Evolutionary conservation across 2,888 invertebrate genomes (phyloP).

Genomic region (Petrolisthes cinctipes): DNA sequence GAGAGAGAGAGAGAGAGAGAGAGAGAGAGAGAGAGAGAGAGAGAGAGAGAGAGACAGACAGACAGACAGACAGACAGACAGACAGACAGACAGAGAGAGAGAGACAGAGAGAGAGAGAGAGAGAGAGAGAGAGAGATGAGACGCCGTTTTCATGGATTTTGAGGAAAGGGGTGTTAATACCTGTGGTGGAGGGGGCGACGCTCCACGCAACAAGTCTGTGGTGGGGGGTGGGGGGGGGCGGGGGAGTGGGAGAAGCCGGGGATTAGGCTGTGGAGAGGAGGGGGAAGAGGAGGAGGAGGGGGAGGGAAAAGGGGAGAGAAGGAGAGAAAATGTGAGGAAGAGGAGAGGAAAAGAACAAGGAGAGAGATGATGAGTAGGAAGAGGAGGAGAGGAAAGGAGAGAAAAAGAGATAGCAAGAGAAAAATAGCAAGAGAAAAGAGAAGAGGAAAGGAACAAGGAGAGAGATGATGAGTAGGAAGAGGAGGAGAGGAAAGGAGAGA

Average conservation of each 20-base stretch:
- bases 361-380: not conserved
- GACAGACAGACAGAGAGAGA: not conserved
- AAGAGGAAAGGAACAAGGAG: not conserved
- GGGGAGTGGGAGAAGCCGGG: not conserved
- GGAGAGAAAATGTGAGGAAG: not conserved
- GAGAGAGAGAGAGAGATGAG: slow-evolving; percentile 3
- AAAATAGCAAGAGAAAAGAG: not conserved
- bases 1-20: not conserved
- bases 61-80: not conserved
- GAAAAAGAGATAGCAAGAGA: not conserved
- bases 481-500: not conserved
- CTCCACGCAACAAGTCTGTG: not conserved
- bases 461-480: not conserved
- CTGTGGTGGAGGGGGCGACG: too few species aligned
- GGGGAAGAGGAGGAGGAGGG: not conserved
- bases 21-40: not conserved
- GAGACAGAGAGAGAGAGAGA: slow-evolving; percentile 2
- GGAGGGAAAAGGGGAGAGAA: not conserved
- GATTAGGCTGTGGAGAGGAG: not conserved
- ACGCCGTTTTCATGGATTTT: not conserved
- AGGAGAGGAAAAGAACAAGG: not conserved
- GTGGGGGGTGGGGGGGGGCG: not conserved
- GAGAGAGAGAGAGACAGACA: slow-evolving; percentile 1
- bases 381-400: not conserved
- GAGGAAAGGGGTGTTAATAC: not conserved